phyloP scores from a whole-genome alignment of 2,797 vertebrate species.

The Peromyscus attwateri region DNA sequence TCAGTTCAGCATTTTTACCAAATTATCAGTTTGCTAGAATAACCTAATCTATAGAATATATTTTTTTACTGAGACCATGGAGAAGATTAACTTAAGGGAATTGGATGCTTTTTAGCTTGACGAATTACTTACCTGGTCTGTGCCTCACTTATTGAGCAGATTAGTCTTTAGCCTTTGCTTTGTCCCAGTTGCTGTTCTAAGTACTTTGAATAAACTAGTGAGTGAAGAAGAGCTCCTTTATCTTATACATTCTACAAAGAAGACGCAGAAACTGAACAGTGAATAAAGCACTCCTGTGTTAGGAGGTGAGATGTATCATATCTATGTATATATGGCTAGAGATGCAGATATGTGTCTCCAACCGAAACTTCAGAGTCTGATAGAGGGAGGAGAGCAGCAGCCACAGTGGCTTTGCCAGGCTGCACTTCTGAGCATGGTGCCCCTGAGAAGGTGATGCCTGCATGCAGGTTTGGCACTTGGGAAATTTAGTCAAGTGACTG shows the following conservation, averaged over 20 bases:
- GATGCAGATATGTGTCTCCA: background rate
- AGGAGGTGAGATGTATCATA: background rate
- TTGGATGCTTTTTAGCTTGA: background rate
- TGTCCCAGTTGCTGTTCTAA: background rate
- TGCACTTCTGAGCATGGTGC: background rate
- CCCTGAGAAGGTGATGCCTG: background rate
- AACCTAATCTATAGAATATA: background rate
- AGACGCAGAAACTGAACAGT: background rate
- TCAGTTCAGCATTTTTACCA: background rate
- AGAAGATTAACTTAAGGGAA: background rate
- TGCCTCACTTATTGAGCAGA: constrained; percentile 1
- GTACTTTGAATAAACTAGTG: background rate
- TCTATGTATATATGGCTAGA: background rate
- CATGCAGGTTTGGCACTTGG: background rate
- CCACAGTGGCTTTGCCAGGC: background rate
- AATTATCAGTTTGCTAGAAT: background rate
- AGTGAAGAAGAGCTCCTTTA: background rate
- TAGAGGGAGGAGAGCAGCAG: background rate
- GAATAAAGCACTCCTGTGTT: background rate
- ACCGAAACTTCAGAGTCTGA: background rate
- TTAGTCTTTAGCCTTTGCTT: background rate
- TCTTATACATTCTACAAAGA: background rate
- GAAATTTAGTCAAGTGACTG: background rate
- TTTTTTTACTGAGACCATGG: background rate
- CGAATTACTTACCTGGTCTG: background rate